Conservation (phyloP, 92 coral and sea anemone species). For the Plumapathes pennacea region DNA sequence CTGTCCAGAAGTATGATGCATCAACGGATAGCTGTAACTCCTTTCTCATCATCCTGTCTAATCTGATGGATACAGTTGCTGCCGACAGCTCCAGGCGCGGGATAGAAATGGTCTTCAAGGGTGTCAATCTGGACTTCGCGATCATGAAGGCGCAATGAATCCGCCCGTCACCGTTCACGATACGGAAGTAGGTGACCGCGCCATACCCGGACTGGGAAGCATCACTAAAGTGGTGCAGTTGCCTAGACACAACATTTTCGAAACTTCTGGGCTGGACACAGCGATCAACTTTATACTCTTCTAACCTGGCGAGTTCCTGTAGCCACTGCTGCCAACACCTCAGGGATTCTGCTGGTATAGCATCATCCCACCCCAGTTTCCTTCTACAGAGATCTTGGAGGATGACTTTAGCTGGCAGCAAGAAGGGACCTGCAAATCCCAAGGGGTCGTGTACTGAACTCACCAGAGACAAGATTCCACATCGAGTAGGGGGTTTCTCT, state of each 20-base stretch:
- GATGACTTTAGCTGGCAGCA: constrained; percentile 18
- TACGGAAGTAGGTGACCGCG: constrained; percentile 26
- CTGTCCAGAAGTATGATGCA: constrained; percentile 12
- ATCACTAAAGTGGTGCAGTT: constrained; percentile 37
- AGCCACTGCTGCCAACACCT: constrained; percentile 28
- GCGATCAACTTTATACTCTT: constrained; percentile 20
- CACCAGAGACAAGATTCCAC: constrained; percentile 30
- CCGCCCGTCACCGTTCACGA: neutral
- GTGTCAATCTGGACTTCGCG: constrained; percentile 17
- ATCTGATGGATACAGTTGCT: constrained; percentile 13
- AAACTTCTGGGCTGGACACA: constrained; percentile 31
- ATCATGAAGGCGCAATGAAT: constrained; percentile 14
- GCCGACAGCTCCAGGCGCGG: constrained; percentile 20
- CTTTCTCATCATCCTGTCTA: constrained; percentile 7
- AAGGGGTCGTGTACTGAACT: constrained; percentile 44
- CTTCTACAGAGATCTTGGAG: constrained; percentile 44
- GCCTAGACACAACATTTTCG: constrained; percentile 34
- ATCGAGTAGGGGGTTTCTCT: constrained; percentile 32
- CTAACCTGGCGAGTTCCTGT: constrained; percentile 27
- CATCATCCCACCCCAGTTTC: constrained; percentile 29
- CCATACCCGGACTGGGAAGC: constrained; percentile 27
- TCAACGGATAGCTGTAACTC: neutral
- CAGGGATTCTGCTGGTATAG: constrained; percentile 15
- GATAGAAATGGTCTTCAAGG: constrained; percentile 7
- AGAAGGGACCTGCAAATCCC: constrained; percentile 26